Evolutionary conservation across 2,888 invertebrate genomes (phyloP).

Genomic region (Zeuzera pyrina): DNA sequence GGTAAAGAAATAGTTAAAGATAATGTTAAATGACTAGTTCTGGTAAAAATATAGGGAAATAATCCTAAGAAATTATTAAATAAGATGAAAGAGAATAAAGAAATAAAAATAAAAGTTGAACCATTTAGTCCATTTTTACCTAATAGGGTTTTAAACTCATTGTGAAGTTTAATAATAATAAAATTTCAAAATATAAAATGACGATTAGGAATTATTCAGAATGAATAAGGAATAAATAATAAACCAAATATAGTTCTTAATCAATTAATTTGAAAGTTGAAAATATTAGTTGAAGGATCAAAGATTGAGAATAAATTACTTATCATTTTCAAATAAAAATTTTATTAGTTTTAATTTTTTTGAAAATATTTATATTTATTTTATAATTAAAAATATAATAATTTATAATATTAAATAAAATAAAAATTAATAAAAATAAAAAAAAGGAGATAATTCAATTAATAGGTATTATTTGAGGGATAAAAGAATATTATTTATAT

Average conservation of each 20-base stretch:
- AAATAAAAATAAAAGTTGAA: slow-evolving; percentile 70
- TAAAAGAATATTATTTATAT: slow-evolving; percentile 73
- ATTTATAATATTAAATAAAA: slow-evolving; percentile 67
- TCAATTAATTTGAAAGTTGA: slow-evolving; percentile 74
- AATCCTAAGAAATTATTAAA: slow-evolving; percentile 80
- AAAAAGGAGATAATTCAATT: slow-evolving; percentile 64
- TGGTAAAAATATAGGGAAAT: slow-evolving; percentile 81
- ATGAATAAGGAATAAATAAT: slow-evolving; percentile 63
- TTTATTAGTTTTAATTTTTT: slow-evolving; percentile 26
- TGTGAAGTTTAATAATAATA: slow-evolving; percentile 55
- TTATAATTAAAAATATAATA: slow-evolving; percentile 53
- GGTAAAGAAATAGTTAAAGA: slow-evolving; percentile 74
- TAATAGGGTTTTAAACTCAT: slow-evolving; percentile 74
- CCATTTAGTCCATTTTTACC: slow-evolving; percentile 52
- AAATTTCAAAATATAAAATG: slow-evolving; percentile 60
- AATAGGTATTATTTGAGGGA: slow-evolving; percentile 79
- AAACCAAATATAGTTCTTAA: slow-evolving; percentile 66
- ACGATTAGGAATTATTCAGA: slow-evolving; percentile 71
- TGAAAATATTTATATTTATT: slow-evolving; percentile 31
- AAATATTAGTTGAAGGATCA: slow-evolving; percentile 72
- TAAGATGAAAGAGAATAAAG: slow-evolving; percentile 73
- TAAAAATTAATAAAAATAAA: slow-evolving; percentile 47
- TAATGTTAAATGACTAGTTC: slow-evolving; percentile 76
- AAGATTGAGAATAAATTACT: slow-evolving; percentile 78
- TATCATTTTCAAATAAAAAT: slow-evolving; percentile 75